Base-by-base conservation (phyloP, 30 jellyfish, hydroid and myxozoan species). In the Aurelia sp. region DNA sequence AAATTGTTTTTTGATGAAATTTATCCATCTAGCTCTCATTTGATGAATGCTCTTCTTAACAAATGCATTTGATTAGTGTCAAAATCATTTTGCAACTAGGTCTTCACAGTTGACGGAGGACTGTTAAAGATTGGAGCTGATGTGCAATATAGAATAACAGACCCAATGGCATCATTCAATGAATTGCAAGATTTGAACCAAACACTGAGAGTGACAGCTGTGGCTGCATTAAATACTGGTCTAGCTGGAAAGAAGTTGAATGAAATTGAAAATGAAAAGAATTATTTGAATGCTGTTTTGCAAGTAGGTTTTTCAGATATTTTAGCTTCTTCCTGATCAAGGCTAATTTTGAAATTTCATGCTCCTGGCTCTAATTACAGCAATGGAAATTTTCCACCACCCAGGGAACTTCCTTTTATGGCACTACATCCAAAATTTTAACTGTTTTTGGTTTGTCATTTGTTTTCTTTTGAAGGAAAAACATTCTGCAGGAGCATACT, bases 71-170 rank as follows among this genome's bases (percentile, higher is more conserved):
- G 55, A 12, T 44, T 5, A 8, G 7, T 44, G 15, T 44, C 76
- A 12, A 38, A 15, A 17, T 8, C 64, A 6, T 59, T 59, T 8
- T 12, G 3, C 69, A 59, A 59, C n/a, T n/a, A 92, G 98, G 88
- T 92, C 12, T 78, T 63, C 44, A 92, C 98, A 11, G 31, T 87
- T 16, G 97, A 92, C 64, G 90, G 93, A 47, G 97, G 98, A 4
- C 12, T 84, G 76, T 63, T 92, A 53, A 92, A 92, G 63, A 74
- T 92, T 17, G 98, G 97, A 30, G 94, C 96, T 2, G 98, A 92
- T 79, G 98, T 92, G 3, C 98, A 92, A 59, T 92, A 92, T 80
- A 86, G 98, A 62, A 77, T 86, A 30, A 76, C 81, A 18, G 98
- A 92, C 80, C 98, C 98, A 24, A 86, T 92, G 79, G 73, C 84